Evolutionary conservation across 2,797 vertebrate genomes (phyloP).

Genomic region (Sphaeramia orbicularis): DNA sequence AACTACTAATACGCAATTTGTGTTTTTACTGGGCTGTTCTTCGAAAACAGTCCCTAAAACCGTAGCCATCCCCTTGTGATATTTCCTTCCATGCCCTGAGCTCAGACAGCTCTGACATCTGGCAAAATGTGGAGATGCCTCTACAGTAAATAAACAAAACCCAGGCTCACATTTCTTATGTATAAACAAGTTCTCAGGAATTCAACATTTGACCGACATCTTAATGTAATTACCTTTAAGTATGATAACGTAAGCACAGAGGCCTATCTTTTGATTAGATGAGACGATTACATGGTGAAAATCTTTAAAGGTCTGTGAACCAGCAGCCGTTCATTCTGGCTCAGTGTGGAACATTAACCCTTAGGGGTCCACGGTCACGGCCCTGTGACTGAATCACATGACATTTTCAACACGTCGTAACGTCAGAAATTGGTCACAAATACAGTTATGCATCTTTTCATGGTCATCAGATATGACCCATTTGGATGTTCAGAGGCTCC

Average conservation of each 20-base stretch:
- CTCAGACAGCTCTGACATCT: slow-evolving; percentile 31
- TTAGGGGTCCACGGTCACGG: too few species aligned
- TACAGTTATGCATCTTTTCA: too few species aligned
- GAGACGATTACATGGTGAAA: slow-evolving; percentile 46
- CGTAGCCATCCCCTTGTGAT: slow-evolving; percentile 17
- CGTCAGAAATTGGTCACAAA: too few species aligned
- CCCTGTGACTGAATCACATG: too few species aligned
- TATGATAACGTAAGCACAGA: slow-evolving; percentile 40
- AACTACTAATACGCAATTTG: neutral
- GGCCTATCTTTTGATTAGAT: slow-evolving; percentile 35
- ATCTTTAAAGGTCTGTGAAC: slow-evolving; percentile 42
- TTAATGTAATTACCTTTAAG: slow-evolving; percentile 37
- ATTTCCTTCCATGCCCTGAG: slow-evolving; percentile 26
- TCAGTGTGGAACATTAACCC: slow-evolving; percentile 14
- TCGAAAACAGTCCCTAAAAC: slow-evolving; percentile 16
- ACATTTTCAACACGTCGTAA: too few species aligned
- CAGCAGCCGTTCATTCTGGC: slow-evolving; percentile 20
- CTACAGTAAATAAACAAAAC: slow-evolving; percentile 52
- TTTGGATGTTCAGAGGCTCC: too few species aligned
- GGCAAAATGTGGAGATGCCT: slow-evolving; percentile 40
- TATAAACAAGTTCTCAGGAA: slow-evolving; percentile 42
- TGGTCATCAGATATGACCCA: too few species aligned
- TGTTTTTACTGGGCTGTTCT: slow-evolving; percentile 17
- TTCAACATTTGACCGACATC: slow-evolving; percentile 30
- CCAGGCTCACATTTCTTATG: slow-evolving; percentile 33